A percentile compares a stretch with the other conserved stretches of the same genome.
Conservation (phyloP, 2,797 vertebrate species). For the Urocyon cinereoargenteus region DNA sequence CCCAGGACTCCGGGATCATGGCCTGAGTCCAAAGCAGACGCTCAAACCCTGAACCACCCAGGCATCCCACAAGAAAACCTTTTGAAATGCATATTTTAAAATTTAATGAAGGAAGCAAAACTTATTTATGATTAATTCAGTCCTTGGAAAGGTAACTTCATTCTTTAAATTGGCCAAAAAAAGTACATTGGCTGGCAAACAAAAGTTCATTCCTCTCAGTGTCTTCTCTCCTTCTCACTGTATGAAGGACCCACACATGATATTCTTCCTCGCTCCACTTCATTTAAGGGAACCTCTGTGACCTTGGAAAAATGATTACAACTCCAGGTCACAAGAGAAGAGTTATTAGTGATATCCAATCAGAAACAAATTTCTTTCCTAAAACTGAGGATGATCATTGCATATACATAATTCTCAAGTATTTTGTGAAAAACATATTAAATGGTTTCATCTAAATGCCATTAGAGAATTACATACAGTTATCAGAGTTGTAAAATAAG, state of each 20-base stretch:
- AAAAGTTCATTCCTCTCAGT: background rate
- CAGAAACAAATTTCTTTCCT: background rate
- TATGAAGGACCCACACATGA: background rate
- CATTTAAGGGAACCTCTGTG: background rate
- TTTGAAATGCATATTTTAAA: slow-evolving; percentile 29
- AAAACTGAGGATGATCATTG: slow-evolving; percentile 35
- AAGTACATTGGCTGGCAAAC: background rate
- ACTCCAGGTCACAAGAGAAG: background rate
- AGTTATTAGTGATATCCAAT: background rate
- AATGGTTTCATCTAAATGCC: slow-evolving; percentile 37
- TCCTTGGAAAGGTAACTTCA: background rate
- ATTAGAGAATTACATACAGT: background rate
- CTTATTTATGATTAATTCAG: background rate
- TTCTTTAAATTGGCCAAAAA: background rate
- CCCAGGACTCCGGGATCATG: too few species aligned
- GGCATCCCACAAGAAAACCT: background rate
- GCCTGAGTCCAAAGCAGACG: too few species aligned
- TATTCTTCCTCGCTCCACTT: background rate
- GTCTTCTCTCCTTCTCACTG: background rate
- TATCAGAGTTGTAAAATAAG: background rate
- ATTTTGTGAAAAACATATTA: slow-evolving; percentile 48
- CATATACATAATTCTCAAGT: background rate
- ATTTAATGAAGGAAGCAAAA: slow-evolving; percentile 20
- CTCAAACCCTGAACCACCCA: too few species aligned
- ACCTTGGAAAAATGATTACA: background rate